phyloP scores from a whole-genome alignment of 2,113 vertebrate species.

The Atractosteus spatula region DNA sequence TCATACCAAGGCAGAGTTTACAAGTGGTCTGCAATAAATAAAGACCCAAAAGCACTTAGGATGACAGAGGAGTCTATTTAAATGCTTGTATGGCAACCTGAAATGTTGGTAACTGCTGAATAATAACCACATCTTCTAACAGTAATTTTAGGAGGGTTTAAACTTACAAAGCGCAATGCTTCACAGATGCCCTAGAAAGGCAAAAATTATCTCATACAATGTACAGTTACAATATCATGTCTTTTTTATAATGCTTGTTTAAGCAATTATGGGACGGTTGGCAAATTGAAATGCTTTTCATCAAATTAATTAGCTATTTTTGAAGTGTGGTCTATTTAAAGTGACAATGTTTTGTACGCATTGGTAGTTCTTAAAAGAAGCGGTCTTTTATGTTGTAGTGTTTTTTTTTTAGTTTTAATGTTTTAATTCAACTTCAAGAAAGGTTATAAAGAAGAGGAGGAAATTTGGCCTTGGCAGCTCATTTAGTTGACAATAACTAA shows the following conservation, averaged over 20 bases:
- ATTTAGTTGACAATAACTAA: too few species aligned
- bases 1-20: constrained; percentile 63
- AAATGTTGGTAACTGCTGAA: constrained; percentile 35
- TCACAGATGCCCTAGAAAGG: constrained; percentile 27
- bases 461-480: too few species aligned
- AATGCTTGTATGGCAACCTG: constrained; percentile 50
- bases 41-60: constrained; percentile 69
- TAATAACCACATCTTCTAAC: constrained; percentile 25
- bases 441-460: too few species aligned
- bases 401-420: too few species aligned
- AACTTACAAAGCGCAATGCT: constrained; percentile 25
- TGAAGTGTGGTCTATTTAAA: too few species aligned
- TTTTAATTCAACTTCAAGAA: too few species aligned
- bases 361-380: too few species aligned
- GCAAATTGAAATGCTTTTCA: too few species aligned
- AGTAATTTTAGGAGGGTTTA: constrained; percentile 32
- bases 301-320: too few species aligned
- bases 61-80: constrained; percentile 68
- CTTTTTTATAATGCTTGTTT: constrained; percentile 41
- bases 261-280: constrained; percentile 12
- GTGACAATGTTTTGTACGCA: too few species aligned
- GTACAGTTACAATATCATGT: neutral
- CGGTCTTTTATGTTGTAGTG: too few species aligned
- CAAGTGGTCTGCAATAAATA: constrained; percentile 65
- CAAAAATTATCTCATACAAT: constrained; percentile 28